Conservation (phyloP, 2,797 vertebrate species). For the Acipenser oxyrinchus region DNA sequence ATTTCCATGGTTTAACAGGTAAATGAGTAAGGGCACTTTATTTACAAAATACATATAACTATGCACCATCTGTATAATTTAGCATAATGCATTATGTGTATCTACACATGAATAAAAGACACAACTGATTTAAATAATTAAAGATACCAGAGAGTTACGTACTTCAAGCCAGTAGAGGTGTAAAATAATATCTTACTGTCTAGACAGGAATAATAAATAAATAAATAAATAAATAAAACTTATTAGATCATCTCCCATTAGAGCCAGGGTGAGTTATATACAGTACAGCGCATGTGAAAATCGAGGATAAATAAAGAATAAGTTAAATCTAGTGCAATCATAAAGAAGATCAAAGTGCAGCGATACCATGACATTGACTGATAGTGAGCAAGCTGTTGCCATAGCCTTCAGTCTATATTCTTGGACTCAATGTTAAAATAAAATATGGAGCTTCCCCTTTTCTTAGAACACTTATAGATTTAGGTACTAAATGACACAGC, state of each 20-base stretch:
- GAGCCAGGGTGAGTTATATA: constrained; percentile 54
- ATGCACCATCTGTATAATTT: too few species aligned
- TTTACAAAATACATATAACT: too few species aligned
- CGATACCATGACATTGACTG: constrained; percentile 53
- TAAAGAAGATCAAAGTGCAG: constrained; percentile 48
- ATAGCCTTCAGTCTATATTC: constrained; percentile 35
- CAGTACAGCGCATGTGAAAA: constrained; percentile 50
- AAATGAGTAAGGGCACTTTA: too few species aligned
- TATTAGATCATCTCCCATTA: constrained; percentile 44
- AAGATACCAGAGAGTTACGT: too few species aligned
- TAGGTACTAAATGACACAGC: constrained; percentile 8
- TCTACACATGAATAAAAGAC: too few species aligned
- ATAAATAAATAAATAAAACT: too few species aligned
- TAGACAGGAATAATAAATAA: constrained; percentile 10
- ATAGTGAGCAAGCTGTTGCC: constrained; percentile 47
- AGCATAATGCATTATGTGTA: too few species aligned
- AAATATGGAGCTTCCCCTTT: constrained; percentile 8
- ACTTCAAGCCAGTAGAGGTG: too few species aligned
- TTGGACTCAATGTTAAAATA: constrained; percentile 10
- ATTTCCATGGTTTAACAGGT: too few species aligned
- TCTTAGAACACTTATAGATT: background rate
- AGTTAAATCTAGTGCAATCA: constrained; percentile 48
- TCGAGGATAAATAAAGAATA: constrained; percentile 62
- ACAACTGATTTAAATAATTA: too few species aligned
- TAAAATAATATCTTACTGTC: too few species aligned